Conservation (phyloP, 2,113 vertebrate genomes). For the Siniperca knerii region DNA sequence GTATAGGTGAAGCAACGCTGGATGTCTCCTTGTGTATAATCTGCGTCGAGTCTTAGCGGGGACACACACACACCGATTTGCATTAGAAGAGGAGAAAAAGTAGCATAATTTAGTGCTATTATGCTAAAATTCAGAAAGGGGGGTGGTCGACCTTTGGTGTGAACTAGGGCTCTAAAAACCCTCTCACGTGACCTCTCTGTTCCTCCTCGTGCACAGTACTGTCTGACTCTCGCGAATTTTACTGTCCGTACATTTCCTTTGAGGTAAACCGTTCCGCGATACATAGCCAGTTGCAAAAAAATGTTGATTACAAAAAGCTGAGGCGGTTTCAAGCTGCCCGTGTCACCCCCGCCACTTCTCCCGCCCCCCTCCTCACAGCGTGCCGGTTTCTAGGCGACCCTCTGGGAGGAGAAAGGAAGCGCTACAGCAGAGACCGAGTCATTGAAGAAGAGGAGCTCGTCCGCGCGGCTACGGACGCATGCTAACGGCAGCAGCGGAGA, state of each 20-base stretch:
- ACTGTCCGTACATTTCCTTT: slow-evolving; percentile 42
- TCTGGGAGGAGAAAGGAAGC: neutral
- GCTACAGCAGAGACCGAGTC: neutral
- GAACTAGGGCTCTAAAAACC: neutral
- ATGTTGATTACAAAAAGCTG: slow-evolving; percentile 76
- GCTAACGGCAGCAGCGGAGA: neutral
- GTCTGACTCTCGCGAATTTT: neutral
- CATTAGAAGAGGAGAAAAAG: slow-evolving; percentile 67
- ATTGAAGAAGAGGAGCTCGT: neutral
- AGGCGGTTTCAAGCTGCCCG: slow-evolving; percentile 83
- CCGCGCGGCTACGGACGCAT: neutral
- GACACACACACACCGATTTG: slow-evolving; percentile 53
- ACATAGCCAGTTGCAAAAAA: slow-evolving; percentile 63
- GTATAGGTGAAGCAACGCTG: slow-evolving; percentile 31
- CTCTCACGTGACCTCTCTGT: slow-evolving; percentile 17
- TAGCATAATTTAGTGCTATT: slow-evolving; percentile 39
- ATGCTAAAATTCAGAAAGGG: slow-evolving; percentile 27
- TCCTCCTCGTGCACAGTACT: neutral
- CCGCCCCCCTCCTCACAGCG: slow-evolving; percentile 39
- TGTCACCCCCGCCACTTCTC: neutral
- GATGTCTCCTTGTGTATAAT: slow-evolving; percentile 33
- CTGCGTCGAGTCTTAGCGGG: slow-evolving; percentile 16
- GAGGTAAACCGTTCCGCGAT: slow-evolving; percentile 45
- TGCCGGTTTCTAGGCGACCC: slow-evolving; percentile 81
- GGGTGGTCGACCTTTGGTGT: slow-evolving; percentile 9